Base-by-base conservation (phyloP, 2,888 invertebrate species). In the Drosophila demipolita region DNA sequence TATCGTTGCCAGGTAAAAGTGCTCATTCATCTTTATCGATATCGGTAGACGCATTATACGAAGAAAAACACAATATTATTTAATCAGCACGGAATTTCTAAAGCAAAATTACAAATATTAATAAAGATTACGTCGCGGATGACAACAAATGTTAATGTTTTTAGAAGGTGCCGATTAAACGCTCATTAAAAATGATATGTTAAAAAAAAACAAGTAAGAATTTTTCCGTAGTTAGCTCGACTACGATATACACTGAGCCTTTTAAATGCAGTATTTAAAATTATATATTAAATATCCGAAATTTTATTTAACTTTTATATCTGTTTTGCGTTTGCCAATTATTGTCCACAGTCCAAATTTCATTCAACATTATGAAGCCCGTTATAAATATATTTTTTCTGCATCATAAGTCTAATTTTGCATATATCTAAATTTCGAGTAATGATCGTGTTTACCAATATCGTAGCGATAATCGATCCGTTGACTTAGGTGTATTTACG, bases 81-180 rank as follows among this genome's bases (percentile, higher is more conserved):
- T 9, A 11, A 1, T 6, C 3, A 15, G 7, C 45, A 58, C 15
- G 45, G n/a, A 9, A 73, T 67, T 62, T 48, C 49, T 6, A n/a
- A 12, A 29, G 7, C 8, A 5, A 7, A 63, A 32, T 23, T 26
- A 9, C 5, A 45, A 35, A 9, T 33, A 15, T 15, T 6, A 64
- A 68, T 2, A 54, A 73, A 6, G 77, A 82, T 15, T 75, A 78
- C 11, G 81, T 82, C 11, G 89, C 84, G 6, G 65, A 90, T 60
- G 85, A 89, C 29, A 75, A 29, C 80, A 85, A 35, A 68, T 89
- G 52, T 82, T 78, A 0, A 71, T 87, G 52, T 80, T 91, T 29
- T 38, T 90, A 12, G 90, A 91, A 69, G 92, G 92, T 0, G 78
- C 89, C 4, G 91, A 92, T 49, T 82, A 78, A 20, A 88, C 75